Evolutionary conservation across 35 echinoderm and acorn worm genomes (phyloP).

Genomic region (Anneissia japonica): DNA sequence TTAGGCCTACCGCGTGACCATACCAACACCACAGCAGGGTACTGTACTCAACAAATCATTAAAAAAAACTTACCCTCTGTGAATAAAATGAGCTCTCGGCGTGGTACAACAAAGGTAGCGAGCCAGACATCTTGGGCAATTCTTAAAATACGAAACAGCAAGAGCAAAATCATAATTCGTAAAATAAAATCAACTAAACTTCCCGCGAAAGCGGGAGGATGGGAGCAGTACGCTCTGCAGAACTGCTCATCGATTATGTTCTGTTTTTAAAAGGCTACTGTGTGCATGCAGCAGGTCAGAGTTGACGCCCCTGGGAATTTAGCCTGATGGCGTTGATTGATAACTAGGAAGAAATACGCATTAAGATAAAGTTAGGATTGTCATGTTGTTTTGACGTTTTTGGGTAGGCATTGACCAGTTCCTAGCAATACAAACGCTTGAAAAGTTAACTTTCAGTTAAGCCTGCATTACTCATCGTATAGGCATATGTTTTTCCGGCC

Average conservation of each 20-base stretch:
- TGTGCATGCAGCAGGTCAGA: neutral
- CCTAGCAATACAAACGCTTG: neutral
- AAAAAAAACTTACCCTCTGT: constrained; percentile 32
- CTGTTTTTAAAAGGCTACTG: neutral
- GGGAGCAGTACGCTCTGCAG: no score
- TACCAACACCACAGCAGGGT: no score
- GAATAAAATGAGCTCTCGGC: constrained; percentile 38
- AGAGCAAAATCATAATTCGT: neutral
- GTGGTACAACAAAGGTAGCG: constrained; percentile 30
- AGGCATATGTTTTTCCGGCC: no score
- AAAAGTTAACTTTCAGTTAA: neutral
- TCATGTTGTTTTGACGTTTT: neutral
- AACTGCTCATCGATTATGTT: no score
- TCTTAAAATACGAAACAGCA: neutral
- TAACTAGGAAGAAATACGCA: neutral
- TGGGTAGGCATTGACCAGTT: neutral
- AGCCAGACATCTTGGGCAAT: neutral
- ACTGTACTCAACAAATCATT: no score
- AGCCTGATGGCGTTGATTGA: neutral
- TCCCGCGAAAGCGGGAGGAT: no score
- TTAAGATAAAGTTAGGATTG: neutral
- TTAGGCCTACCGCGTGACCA: no score
- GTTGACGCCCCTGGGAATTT: neutral
- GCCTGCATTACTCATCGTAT: neutral
- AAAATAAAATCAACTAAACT: no score